Conservation (phyloP, 2,797 vertebrate species). For the Scleropages formosus region DNA sequence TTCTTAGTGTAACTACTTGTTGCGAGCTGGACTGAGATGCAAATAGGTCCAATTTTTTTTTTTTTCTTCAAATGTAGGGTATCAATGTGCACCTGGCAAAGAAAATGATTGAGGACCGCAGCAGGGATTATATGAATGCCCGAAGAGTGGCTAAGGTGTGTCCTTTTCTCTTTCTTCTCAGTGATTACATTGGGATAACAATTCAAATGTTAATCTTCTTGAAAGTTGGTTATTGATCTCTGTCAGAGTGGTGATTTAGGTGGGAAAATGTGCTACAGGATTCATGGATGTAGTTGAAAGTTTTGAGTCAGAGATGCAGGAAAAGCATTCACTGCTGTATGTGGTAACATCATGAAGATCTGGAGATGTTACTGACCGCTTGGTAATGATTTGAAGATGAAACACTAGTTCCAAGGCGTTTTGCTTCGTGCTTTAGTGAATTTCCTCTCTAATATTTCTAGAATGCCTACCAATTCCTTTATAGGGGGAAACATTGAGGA, state of each 20-base stretch:
- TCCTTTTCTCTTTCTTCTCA: background rate
- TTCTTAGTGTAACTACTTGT: background rate
- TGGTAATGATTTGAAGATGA: no score
- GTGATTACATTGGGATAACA: background rate
- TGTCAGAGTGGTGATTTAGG: background rate
- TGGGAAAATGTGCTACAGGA: background rate
- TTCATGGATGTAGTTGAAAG: no score
- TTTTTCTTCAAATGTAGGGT: conserved; percentile 76
- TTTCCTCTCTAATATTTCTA: background rate
- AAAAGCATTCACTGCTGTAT: background rate
- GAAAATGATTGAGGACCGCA: conserved; percentile 99
- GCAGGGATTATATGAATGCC: conserved; percentile 98
- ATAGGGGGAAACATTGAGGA: no score
- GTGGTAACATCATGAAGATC: background rate
- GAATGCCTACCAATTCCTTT: no score
- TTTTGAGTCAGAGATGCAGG: background rate
- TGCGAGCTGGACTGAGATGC: background rate
- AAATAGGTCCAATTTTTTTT: background rate
- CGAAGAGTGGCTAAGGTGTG: conserved; percentile 95
- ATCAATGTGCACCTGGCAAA: conserved; percentile 98
- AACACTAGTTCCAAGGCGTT: no score
- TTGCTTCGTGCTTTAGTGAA: no score
- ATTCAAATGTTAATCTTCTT: background rate
- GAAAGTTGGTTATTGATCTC: background rate
- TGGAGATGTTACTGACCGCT: no score